phyloP scores from a whole-genome alignment of 2,888 invertebrate species.

The Cyclophora punctaria region DNA sequence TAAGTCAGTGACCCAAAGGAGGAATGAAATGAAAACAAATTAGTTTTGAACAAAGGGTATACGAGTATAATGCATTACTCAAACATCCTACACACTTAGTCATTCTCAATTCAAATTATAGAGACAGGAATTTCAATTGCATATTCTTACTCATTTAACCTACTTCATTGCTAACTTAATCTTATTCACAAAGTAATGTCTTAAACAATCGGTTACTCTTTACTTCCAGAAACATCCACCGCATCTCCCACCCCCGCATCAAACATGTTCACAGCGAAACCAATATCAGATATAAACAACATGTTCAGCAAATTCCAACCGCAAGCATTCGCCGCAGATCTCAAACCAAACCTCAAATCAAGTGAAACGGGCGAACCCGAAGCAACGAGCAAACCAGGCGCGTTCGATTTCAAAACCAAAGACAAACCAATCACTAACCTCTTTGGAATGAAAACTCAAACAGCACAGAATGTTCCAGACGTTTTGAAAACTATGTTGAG shows the following conservation, averaged over 20 bases:
- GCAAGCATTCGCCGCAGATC: constrained; percentile 25
- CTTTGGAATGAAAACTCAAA: constrained; percentile 38
- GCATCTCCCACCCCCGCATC: constrained; percentile 29
- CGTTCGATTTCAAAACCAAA: constrained; percentile 26
- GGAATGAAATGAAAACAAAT: too few relatives aligned
- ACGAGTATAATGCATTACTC: too few relatives aligned
- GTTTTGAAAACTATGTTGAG: constrained; percentile 32
- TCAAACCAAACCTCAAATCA: constrained; percentile 29
- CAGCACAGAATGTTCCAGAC: constrained; percentile 36
- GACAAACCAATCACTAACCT: constrained; percentile 43
- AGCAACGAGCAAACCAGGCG: constrained; percentile 17
- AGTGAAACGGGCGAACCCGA: constrained; percentile 57
- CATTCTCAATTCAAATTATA: too few relatives aligned
- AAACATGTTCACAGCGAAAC: constrained; percentile 43
- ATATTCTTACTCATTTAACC: too few relatives aligned
- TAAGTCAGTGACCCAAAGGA: too few relatives aligned
- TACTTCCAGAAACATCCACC: constrained; percentile 22
- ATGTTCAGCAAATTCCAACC: constrained; percentile 46
- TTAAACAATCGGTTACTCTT: too few relatives aligned
- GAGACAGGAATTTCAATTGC: too few relatives aligned
- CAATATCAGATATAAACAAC: constrained; percentile 40
- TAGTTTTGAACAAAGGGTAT: too few relatives aligned
- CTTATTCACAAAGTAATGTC: too few relatives aligned
- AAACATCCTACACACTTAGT: too few relatives aligned
- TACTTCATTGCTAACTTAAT: too few relatives aligned